Base-by-base conservation (phyloP, 2,888 invertebrate species). In the Callimorpha dominula region DNA sequence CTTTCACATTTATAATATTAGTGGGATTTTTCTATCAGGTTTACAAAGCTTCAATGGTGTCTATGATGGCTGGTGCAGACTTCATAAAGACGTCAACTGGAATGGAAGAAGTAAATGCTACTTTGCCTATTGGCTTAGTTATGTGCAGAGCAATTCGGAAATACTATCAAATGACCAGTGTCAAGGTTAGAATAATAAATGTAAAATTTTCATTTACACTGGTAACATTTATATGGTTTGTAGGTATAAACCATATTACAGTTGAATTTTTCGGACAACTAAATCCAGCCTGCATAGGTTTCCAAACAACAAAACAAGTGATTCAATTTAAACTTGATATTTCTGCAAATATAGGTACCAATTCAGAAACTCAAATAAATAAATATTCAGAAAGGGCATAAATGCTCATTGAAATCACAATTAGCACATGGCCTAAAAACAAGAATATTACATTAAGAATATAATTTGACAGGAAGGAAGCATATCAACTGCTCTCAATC, bases 1-100 rank as follows among this genome's bases (percentile, higher is more conserved):
- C n/a, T n/a, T n/a, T n/a, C n/a, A n/a, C n/a, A n/a, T n/a, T n/a
- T n/a, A n/a, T n/a, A n/a, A n/a, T n/a, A n/a, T n/a, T n/a, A n/a
- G n/a, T n/a, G n/a, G 9, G 17, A 4, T 50, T 40, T 42, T 52
- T 63, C 1, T 73, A 87, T 43, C 82, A 97, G 97, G 96, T 99
- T 4, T 99, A 99, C 91, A 98, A 97, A 89, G 97, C 98, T 0
- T 97, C 99, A 40, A 96, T 99, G 96, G 96, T 98, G 64, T 98
- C 98, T 42, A 99, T 99, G 98, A 96, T 98, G 96, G 99, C 99
- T 73, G 99, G 99, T 17, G 97, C 99, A 7, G 98, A 99, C 94
- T 99, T 99, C 89, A 99, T 99, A 77, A 99, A 99, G 95, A 99
- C 99, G 5, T 99, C 99, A 0, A 99, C 99, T 0, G 99, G 98